A percentile compares a stretch with the other conserved stretches of the same genome.
Conservation (phyloP, 2,113 vertebrate species). For the Kryptolebias marmoratus region DNA sequence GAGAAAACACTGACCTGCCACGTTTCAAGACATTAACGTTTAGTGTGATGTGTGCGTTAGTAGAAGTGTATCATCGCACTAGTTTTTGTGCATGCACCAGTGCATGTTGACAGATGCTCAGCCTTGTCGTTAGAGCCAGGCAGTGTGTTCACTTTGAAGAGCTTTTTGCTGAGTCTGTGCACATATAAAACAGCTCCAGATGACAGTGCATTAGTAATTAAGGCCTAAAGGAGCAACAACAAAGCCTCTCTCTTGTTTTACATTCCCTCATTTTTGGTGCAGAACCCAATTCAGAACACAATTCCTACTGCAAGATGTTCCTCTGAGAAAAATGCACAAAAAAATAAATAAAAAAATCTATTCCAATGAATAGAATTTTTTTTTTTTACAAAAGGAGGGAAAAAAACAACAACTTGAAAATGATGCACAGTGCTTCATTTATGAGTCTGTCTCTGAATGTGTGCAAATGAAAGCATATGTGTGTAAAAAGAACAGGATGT, state of each 20-base stretch:
- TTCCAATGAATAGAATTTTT: slow-evolving; percentile 29
- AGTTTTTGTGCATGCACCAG: not conserved
- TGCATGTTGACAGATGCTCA: slow-evolving; percentile 47
- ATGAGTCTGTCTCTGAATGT: slow-evolving; percentile 4
- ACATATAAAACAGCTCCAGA: slow-evolving; percentile 70
- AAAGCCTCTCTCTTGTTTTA: slow-evolving; percentile 67
- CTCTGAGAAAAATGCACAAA: slow-evolving; percentile 44
- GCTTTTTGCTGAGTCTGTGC: slow-evolving; percentile 67
- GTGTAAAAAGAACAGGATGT: slow-evolving; percentile 30
- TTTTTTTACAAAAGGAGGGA: too few species aligned
- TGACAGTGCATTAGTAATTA: slow-evolving; percentile 72
- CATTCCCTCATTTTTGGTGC: slow-evolving; percentile 55
- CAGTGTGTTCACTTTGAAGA: slow-evolving; percentile 66
- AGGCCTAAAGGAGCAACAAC: slow-evolving; percentile 67
- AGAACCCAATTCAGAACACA: slow-evolving; percentile 27
- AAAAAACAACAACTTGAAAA: slow-evolving; percentile 24
- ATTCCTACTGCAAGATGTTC: slow-evolving; percentile 60
- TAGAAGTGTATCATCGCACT: not conserved
- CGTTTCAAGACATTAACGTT: slow-evolving; percentile 20
- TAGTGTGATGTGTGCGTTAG: not conserved
- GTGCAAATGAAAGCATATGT: slow-evolving; percentile 12
- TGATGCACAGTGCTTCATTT: slow-evolving; percentile 2
- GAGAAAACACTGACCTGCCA: not conserved
- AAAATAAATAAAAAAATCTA: slow-evolving; percentile 24
- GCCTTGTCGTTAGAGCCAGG: slow-evolving; percentile 59